phyloP scores from a whole-genome alignment of 2,113 vertebrate genomes.

The Cardinalis cardinalis region DNA sequence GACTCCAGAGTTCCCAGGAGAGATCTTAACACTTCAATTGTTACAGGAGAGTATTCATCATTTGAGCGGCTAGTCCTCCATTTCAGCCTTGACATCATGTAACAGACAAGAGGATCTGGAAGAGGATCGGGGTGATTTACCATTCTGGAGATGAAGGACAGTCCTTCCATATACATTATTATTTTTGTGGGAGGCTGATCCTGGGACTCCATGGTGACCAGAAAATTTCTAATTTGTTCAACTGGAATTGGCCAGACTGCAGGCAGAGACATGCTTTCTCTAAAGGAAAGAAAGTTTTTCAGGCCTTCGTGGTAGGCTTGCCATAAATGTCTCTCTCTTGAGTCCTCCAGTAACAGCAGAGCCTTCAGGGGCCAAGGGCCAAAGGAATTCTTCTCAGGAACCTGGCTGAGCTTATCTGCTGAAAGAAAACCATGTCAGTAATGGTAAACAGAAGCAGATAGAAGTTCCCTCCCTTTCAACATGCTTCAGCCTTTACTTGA shows the following conservation, averaged over 20 bases:
- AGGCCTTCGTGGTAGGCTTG: not conserved
- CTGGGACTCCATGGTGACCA: not conserved
- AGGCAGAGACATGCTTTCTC: not conserved
- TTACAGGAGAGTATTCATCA: not conserved
- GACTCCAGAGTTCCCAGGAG: constrained; percentile 30
- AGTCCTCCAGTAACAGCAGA: not conserved
- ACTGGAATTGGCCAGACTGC: constrained; percentile 26
- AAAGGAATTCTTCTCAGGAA: not conserved
- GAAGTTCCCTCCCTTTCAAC: not conserved
- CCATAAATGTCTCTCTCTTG: not conserved
- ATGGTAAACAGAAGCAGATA: not conserved
- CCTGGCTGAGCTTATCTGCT: not conserved
- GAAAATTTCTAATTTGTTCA: not conserved
- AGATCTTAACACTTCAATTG: not conserved
- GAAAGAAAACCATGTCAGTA: not conserved
- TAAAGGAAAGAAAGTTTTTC: not conserved
- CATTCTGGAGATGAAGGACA: constrained; percentile 25
- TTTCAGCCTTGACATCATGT: not conserved
- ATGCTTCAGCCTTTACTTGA: not conserved
- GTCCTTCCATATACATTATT: constrained; percentile 5
- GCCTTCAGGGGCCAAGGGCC: constrained; percentile 5
- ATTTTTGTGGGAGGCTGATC: not conserved
- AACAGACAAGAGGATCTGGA: not conserved
- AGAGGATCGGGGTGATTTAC: constrained; percentile 10
- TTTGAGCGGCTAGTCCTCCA: rapidly evolving